These are phyloP conservation scores for Ailuropoda melanoleuca DNA, from an alignment of 2,113 vertebrate species.

Conservation along the genomic window DNA sequence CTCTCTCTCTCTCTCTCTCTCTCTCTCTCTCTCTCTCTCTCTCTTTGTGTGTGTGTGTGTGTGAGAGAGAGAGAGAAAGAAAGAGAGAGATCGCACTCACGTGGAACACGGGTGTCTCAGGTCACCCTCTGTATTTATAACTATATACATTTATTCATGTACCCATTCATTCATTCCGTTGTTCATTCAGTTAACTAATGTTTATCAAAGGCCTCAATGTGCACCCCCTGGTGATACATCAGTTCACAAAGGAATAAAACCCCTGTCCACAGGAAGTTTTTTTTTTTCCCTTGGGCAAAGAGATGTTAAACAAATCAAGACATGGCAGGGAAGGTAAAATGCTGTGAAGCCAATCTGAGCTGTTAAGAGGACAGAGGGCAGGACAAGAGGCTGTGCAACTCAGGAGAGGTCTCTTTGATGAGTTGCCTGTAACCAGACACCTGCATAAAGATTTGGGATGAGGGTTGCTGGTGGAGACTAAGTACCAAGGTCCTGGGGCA, in stretches of 20 bases:
- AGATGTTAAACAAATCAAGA: neutral
- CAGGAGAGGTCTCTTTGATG: neutral
- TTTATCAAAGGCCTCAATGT: neutral
- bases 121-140: neutral
- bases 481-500: neutral
- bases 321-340: neutral
- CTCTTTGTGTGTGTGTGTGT: neutral
- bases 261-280: neutral
- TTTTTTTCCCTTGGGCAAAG: neutral
- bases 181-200: neutral
- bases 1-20: neutral
- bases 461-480: rapidly evolving
- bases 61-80: neutral
- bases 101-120: neutral
- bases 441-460: neutral
- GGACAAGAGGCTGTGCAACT: neutral
- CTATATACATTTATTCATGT: neutral
- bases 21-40: constrained; percentile 26
- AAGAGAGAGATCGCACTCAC: neutral
- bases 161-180: neutral
- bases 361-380: neutral
- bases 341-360: neutral
- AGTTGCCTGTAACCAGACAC: neutral
- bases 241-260: neutral
- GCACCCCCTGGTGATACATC: neutral